Base-by-base conservation (phyloP, 2,888 invertebrate genomes). In the Pardosa pseudoannulata region DNA sequence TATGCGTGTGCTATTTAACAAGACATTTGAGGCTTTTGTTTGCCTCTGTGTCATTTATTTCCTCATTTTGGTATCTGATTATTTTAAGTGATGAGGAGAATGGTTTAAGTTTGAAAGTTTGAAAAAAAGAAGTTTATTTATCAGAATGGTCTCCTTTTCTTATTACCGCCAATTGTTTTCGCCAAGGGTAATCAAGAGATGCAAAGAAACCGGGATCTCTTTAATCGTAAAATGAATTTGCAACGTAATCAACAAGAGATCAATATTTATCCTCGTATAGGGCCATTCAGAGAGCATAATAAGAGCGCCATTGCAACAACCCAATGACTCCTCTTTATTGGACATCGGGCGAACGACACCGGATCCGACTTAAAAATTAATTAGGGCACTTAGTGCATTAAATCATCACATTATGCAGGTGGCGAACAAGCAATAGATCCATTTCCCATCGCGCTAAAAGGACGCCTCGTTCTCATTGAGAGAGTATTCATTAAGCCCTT, bases 381-480 rank as follows among this genome's bases (percentile, higher is more conserved):
- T 83, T 78, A 78, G 71, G 46, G 39, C 72, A 19, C 62, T 50
- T 50, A 46, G 28, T 36, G 71, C 31, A 73, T 78, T 73, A 78
- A 85, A 72, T 78, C 83, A 78, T 32, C 72, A 11, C 78, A 85
- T 85, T 85, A 85, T 78, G 78, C 78, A 78, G 71, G 76, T 64
- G 71, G 50, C 50, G 78, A 39, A 70, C 81, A 82, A 82, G 28
- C 75, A 32, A 68, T 67, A 76, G 64, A 83, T 83, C 76, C 71
- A 76, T 83, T 72, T 83, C 82, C 56, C 56, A 62, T 32, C 39
- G 71, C 39, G 73, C 67, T 85, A 85, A 85, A 85, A 85, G 83
- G 78, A 36, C 31, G 73, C 65, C 50, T 68, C 72, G 27, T 83
- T 78, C 62, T 71, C 75, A 83, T 83, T 71, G 67, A 76, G 36